Base-by-base conservation (phyloP, 2,113 vertebrate genomes). In the Mesoclemmys tuberculata region DNA sequence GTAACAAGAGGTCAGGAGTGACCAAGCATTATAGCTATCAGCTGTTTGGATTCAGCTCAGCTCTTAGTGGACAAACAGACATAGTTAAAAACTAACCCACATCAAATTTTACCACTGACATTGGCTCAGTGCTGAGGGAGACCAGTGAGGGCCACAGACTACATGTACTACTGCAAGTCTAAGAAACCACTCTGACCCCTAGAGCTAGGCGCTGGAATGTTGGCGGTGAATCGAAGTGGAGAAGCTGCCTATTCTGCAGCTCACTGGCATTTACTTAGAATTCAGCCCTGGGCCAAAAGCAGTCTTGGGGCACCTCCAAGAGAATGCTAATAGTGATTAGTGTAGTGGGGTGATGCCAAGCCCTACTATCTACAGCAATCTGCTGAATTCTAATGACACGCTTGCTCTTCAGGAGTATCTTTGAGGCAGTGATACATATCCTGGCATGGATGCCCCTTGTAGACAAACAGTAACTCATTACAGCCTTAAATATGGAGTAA, bases 371-470 rank as follows among this genome's bases (percentile, higher is more conserved):
- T 58, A 83, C 77, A 86, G 55, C 27, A 64, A 31, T n/a, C 71
- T 87, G 51, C 54, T 80, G 75, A 71, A 5, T 75, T 89, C 56
- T 26, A 22, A 55, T 64, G 85, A n/a, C 48, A 86, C 52, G 7
- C 10, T 0, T 93, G 71, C 14, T 75, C 68, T 58, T 74, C 38
- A 58, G 0, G 38, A 78, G 84, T 22, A 22, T 46, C 31, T 64
- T 80, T 82, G 87, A 84, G 74, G 74, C 78, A 92, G 74, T 29
- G 77, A 12, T 75, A 10, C 35, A 46, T 82, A 90, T 75, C 48
- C 48, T 82, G 44, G 56, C 21, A 10, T 27, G 49, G 51, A 51
- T 2, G 3, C 19, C 4, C 8, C 41, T 88, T 18, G 35, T 71
- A 38, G 18, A 26, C 89, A 55, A 78, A 88, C 81, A 82, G 21